These are phyloP conservation scores for Hedychridium roseum DNA, from an alignment of 2,888 invertebrate genomes.

Conservation along the genomic window DNA sequence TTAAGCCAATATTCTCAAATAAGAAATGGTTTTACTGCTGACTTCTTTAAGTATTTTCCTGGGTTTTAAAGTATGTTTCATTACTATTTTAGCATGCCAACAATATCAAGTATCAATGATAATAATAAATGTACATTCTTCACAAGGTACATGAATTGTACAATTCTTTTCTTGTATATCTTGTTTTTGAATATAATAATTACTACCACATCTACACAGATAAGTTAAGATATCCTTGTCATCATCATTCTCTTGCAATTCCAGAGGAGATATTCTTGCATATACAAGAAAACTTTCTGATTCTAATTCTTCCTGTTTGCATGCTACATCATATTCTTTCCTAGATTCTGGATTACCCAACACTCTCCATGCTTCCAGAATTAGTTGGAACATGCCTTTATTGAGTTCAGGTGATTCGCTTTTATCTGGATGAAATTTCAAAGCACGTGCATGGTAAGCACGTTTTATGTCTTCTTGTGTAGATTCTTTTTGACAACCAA, in stretches of 20 bases:
- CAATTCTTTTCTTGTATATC: conserved; percentile 53
- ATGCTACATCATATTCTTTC: conserved; percentile 73
- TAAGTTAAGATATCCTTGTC: conserved; percentile 65
- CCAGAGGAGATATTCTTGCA: conserved; percentile 66
- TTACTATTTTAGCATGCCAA: neutral
- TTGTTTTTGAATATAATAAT: conserved; percentile 65
- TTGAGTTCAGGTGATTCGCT: conserved; percentile 42
- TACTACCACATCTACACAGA: conserved; percentile 76
- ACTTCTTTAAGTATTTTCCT: too few relatives aligned
- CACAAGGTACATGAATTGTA: conserved; percentile 65
- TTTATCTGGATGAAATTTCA: conserved; percentile 73
- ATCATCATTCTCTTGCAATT: conserved; percentile 64
- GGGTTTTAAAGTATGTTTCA: too few relatives aligned
- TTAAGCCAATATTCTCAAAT: too few relatives aligned
- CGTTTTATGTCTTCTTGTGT: conserved; percentile 69
- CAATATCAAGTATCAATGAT: conserved; percentile 62
- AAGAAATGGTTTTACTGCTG: too few relatives aligned
- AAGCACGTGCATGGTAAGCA: conserved; percentile 69
- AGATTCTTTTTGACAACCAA: conserved; percentile 68
- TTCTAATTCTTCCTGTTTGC: conserved; percentile 69
- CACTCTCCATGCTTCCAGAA: conserved; percentile 78
- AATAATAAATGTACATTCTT: conserved; percentile 79
- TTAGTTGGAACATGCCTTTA: conserved; percentile 63
- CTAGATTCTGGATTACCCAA: conserved; percentile 70
- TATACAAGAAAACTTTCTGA: conserved; percentile 68